Percentiles rank a stretch among this genome's conserved stretches.
Conservation (phyloP, 2,113 vertebrate species). For the Platycercus adscitus region DNA sequence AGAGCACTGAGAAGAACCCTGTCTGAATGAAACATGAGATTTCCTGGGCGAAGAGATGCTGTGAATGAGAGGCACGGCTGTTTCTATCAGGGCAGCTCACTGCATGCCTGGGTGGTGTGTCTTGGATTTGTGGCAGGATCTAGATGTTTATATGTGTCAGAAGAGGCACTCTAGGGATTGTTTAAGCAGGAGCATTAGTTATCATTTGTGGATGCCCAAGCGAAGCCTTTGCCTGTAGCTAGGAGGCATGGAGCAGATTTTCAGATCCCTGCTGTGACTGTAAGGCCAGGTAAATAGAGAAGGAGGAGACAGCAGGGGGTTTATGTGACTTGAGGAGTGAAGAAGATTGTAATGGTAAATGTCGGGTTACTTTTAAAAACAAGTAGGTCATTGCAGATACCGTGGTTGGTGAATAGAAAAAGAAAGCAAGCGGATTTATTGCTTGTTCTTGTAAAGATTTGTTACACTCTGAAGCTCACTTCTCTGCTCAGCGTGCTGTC, state of each 20-base stretch:
- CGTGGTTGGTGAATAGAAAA: not conserved
- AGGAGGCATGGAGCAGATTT: slow-evolving; percentile 37
- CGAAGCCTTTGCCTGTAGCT: not conserved
- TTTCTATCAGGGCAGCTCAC: not conserved
- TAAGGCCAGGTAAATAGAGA: slow-evolving; percentile 57
- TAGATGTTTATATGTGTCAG: not conserved
- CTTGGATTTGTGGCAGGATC: not conserved
- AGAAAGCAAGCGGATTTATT: not conserved
- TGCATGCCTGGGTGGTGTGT: not conserved
- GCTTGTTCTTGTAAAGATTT: slow-evolving; percentile 22
- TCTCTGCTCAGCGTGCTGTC: not conserved
- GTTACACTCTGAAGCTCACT: slow-evolving; percentile 7
- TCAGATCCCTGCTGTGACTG: slow-evolving; percentile 32
- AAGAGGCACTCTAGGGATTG: not conserved
- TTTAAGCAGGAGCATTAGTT: slow-evolving; percentile 11
- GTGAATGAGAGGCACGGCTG: not conserved
- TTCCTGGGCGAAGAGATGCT: not conserved
- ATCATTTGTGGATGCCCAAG: not conserved
- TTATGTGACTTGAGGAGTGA: slow-evolving; percentile 49
- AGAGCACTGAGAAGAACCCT: not conserved
- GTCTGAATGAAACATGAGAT: slow-evolving; percentile 19
- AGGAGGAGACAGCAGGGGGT: slow-evolving; percentile 47
- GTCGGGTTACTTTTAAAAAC: slow-evolving; percentile 56
- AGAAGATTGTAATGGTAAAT: slow-evolving; percentile 56
- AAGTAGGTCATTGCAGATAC: slow-evolving; percentile 54